These are phyloP conservation scores for Drosophila dunni DNA, from an alignment of 1,140 invertebrate genomes.

Conservation along the genomic window DNA sequence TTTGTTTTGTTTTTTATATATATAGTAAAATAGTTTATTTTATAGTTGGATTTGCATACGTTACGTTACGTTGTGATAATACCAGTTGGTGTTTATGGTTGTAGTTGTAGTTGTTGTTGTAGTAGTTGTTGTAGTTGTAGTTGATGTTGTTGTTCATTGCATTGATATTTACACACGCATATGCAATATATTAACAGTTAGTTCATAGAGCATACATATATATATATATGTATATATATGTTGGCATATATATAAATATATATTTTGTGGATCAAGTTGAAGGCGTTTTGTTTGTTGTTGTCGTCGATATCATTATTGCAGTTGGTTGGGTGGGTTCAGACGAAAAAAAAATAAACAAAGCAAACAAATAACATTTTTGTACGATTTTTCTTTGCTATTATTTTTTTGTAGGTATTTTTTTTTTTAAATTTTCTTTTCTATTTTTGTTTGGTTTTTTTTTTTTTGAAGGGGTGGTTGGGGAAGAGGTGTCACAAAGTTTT, in stretches of 20 bases:
- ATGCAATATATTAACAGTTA: neutral
- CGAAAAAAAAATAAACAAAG: slow-evolving; percentile 66
- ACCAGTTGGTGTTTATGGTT: slow-evolving; percentile 26
- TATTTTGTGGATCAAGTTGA: slow-evolving; percentile 4
- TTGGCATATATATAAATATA: neutral
- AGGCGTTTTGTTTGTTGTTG: slow-evolving; percentile 29
- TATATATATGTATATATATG: slow-evolving; percentile 2
- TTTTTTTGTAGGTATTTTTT: slow-evolving; percentile 11
- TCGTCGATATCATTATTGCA: slow-evolving; percentile 70
- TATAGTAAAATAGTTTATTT: slow-evolving; percentile 9
- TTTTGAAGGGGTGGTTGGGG: neutral
- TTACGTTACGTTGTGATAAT: slow-evolving; percentile 46
- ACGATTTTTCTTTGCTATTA: slow-evolving; percentile 49
- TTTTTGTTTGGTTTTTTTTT: slow-evolving; percentile 3
- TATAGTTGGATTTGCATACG: slow-evolving; percentile 40
- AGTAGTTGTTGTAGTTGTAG: slow-evolving; percentile 23
- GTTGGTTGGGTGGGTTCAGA: slow-evolving; percentile 65
- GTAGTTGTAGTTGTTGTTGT: slow-evolving; percentile 13
- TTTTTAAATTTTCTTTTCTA: slow-evolving; percentile 3
- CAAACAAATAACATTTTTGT: slow-evolving; percentile 65
- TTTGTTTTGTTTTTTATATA: neutral
- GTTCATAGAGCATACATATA: slow-evolving; percentile 7
- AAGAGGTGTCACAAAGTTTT: slow-evolving; percentile 34
- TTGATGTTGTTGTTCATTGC: slow-evolving; percentile 8
- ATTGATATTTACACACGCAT: slow-evolving; percentile 29